These are phyloP conservation scores for Galbula dea DNA, from an alignment of 2,113 vertebrate genomes.

Conservation along the genomic window DNA sequence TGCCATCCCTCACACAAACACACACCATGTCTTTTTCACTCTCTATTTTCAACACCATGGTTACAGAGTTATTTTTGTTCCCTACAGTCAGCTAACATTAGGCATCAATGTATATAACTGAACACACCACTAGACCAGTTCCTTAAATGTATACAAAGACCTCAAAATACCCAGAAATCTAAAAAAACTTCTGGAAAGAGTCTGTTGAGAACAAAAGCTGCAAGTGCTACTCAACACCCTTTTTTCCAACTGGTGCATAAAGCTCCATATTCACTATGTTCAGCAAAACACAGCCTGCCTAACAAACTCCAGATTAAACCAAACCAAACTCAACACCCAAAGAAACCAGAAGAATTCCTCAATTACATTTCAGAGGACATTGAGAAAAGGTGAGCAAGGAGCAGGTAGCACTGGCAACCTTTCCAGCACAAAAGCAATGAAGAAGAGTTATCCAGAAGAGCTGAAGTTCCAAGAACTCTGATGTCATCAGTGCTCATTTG, in stretches of 20 bases:
- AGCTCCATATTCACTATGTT: neutral
- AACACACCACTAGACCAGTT: neutral
- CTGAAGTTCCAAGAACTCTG: neutral
- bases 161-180: neutral
- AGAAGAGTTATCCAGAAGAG: neutral
- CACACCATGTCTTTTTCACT: fast-evolving
- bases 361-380: neutral
- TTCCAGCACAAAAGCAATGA: neutral
- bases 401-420: neutral
- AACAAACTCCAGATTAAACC: neutral
- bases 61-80: neutral
- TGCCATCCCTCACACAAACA: neutral
- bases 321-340: neutral
- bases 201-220: neutral
- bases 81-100: neutral
- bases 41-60: neutral
- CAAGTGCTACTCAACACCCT: neutral
- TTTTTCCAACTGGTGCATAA: neutral
- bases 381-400: neutral
- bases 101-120: neutral
- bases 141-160: neutral
- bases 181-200: neutral
- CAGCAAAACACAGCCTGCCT: neutral
- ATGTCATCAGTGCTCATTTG: neutral
- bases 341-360: neutral